Conservation (phyloP, 2,888 invertebrate genomes). For the Neoitamus cyanurus region DNA sequence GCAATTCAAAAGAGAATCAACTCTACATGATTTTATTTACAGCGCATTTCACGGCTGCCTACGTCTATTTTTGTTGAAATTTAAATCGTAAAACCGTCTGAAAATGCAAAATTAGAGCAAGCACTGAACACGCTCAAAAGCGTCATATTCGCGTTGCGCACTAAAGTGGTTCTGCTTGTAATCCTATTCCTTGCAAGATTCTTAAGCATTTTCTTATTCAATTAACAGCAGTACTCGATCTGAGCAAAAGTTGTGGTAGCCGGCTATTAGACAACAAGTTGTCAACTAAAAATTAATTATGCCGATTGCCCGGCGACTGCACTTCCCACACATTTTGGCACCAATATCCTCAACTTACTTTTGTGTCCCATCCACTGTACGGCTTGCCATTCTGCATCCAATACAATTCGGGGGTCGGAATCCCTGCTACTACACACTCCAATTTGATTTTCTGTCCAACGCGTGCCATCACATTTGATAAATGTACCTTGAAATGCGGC, state of each 20-base stretch:
- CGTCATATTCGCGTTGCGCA: background rate
- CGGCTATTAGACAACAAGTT: background rate
- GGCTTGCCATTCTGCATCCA: constrained; percentile 78
- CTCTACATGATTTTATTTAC: constrained; percentile 17
- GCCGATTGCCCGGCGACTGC: background rate
- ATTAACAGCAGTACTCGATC: background rate
- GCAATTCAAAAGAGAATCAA: constrained; percentile 64
- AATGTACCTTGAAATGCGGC: constrained; percentile 72
- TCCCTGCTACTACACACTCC: constrained; percentile 76
- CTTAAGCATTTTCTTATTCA: background rate
- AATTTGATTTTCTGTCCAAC: constrained; percentile 79
- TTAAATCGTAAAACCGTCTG: background rate
- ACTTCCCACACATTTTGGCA: constrained; percentile 34
- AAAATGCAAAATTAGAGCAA: constrained; percentile 43
- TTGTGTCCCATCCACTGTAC: constrained; percentile 71
- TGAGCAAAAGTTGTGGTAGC: background rate
- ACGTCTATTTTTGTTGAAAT: constrained; percentile 37
- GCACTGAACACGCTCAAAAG: constrained; percentile 27
- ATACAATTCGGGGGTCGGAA: constrained; percentile 72
- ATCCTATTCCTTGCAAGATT: background rate
- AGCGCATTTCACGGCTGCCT: constrained; percentile 16
- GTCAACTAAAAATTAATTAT: constrained; percentile 30
- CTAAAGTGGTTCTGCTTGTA: background rate
- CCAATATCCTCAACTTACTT: constrained; percentile 67
- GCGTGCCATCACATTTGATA: constrained; percentile 78